Evolutionary conservation across 2,113 vertebrate species (phyloP).

Genomic region (Mustela lutreola): DNA sequence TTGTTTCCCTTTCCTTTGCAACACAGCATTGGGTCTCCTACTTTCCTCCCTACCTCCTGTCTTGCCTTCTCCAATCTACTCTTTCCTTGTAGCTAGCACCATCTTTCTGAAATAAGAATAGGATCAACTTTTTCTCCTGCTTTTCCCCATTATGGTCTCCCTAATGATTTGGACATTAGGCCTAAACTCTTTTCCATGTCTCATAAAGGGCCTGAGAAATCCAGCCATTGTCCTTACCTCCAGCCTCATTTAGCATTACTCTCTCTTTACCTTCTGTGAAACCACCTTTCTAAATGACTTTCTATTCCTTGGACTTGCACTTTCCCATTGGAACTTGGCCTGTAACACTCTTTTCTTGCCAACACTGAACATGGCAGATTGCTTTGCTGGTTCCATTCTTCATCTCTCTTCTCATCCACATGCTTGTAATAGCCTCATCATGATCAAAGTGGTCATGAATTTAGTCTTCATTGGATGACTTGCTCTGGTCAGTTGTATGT

Average conservation of each 20-base stretch:
- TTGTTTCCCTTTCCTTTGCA: not conserved
- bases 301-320: not conserved
- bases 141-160: not conserved
- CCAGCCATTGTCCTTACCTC: not conserved
- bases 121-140: not conserved
- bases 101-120: constrained; percentile 31
- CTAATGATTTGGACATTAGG: not conserved
- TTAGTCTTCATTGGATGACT: not conserved
- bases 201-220: not conserved
- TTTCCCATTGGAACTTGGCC: not conserved
- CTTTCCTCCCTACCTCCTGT: not conserved
- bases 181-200: not conserved
- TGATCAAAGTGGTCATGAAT: not conserved
- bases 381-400: not conserved
- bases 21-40: not conserved
- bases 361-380: not conserved
- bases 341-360: not conserved
- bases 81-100: not conserved
- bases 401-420: not conserved
- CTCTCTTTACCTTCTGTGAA: not conserved
- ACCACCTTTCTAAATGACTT: not conserved
- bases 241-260: not conserved
- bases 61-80: not conserved
- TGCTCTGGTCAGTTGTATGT: not conserved
- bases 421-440: not conserved